phyloP scores from a whole-genome alignment of 2,888 invertebrate species.

The Pyrochroa serraticornis region DNA sequence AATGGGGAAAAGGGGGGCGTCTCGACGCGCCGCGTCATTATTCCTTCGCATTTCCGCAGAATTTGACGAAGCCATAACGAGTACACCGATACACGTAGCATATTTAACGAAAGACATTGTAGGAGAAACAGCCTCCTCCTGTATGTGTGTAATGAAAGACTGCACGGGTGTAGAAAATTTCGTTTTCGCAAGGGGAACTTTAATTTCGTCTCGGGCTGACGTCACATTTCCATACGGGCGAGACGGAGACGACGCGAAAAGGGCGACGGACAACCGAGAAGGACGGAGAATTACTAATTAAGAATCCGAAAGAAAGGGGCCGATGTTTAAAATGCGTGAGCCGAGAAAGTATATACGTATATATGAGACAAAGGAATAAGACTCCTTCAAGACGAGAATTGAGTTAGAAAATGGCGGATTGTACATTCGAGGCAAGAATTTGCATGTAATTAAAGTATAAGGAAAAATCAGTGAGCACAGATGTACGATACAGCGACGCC shows the following conservation, averaged over 20 bases:
- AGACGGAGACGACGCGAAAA: constrained; percentile 61
- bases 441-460: constrained; percentile 60
- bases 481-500: constrained; percentile 40
- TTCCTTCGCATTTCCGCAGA: constrained; percentile 30
- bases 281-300: constrained; percentile 70
- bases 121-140: constrained; percentile 47
- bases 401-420: constrained; percentile 59
- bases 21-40: constrained; percentile 24
- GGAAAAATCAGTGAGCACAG: constrained; percentile 57
- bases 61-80: constrained; percentile 39
- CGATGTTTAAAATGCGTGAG: constrained; percentile 62
- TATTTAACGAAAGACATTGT: constrained; percentile 54
- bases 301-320: constrained; percentile 71
- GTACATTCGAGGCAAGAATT: constrained; percentile 59
- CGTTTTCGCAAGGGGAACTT: constrained; percentile 57
- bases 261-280: constrained; percentile 51
- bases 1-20: not conserved
- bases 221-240: constrained; percentile 60
- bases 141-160: constrained; percentile 58
- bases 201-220: constrained; percentile 57
- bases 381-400: constrained; percentile 55
- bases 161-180: constrained; percentile 60
- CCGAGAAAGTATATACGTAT: constrained; percentile 54
- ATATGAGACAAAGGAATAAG: constrained; percentile 59
- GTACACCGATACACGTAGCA: constrained; percentile 51